Percentiles rank a stretch among this genome's conserved stretches.
These are phyloP conservation scores for Lasioglossum pauxillum DNA, from an alignment of 2,888 invertebrate genomes.

Conservation along the genomic window DNA sequence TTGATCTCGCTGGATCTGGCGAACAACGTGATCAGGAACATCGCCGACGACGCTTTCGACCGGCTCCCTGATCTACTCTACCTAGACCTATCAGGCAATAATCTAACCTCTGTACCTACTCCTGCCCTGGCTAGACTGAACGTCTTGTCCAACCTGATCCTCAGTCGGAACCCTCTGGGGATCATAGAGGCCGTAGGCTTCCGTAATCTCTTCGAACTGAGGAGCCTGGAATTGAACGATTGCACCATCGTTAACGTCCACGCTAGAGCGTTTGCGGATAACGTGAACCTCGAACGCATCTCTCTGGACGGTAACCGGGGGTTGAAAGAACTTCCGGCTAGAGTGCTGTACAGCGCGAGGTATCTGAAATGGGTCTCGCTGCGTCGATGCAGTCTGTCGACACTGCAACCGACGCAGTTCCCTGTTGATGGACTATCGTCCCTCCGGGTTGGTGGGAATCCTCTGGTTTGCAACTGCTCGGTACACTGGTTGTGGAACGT, in stretches of 20 bases:
- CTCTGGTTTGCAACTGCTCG: slow-evolving; percentile 94
- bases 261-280: slow-evolving; percentile 93
- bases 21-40: slow-evolving; percentile 90
- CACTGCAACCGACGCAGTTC: slow-evolving; percentile 92
- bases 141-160: slow-evolving; percentile 90
- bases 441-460: slow-evolving; percentile 92
- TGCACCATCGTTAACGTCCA: slow-evolving; percentile 88
- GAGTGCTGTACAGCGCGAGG: slow-evolving; percentile 93
- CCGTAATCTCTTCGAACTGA: slow-evolving; percentile 92
- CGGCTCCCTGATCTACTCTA: slow-evolving; percentile 90
- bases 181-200: slow-evolving; percentile 91
- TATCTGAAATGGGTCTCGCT: slow-evolving; percentile 91
- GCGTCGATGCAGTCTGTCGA: slow-evolving; percentile 90
- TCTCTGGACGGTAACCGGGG: slow-evolving; percentile 92
- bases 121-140: slow-evolving; percentile 91
- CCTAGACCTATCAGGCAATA: slow-evolving; percentile 93
- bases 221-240: slow-evolving; percentile 88
- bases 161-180: slow-evolving; percentile 92
- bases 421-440: slow-evolving; percentile 92
- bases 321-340: slow-evolving; percentile 90
- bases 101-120: slow-evolving; percentile 91
- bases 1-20: slow-evolving; percentile 90
- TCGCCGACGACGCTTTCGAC: slow-evolving; percentile 90
- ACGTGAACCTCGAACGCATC: slow-evolving; percentile 92
- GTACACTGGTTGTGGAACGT: slow-evolving; percentile 94